Evolutionary conservation across 2,797 vertebrate species (phyloP).

Genomic region (Pangasius larnaudii): DNA sequence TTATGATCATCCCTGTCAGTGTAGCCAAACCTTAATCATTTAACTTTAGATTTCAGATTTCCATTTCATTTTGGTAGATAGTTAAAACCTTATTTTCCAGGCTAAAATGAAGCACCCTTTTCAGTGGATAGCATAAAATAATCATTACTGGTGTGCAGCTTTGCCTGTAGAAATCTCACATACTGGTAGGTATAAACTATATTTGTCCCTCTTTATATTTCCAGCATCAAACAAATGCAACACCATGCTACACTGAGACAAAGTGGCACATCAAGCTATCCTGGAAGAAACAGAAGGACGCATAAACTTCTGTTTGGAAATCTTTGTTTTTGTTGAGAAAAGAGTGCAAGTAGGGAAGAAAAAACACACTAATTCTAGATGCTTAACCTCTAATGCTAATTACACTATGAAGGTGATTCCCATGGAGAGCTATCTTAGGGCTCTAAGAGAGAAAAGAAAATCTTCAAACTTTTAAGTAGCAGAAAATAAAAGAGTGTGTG

Average conservation of each 20-base stretch:
- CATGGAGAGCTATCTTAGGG: not conserved
- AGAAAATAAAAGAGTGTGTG: not conserved
- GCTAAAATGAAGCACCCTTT: not conserved
- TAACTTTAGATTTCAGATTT: not conserved
- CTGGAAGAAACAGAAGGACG: not conserved
- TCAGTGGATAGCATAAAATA: conserved; percentile 20
- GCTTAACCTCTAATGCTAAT: not conserved
- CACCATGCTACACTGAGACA: not conserved
- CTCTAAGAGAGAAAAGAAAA: not conserved
- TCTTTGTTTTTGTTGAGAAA: not conserved
- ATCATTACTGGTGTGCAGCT: not conserved
- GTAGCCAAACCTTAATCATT: not conserved
- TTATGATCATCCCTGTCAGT: not conserved
- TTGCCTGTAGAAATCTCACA: not conserved
- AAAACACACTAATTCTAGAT: not conserved
- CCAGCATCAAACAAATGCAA: not conserved
- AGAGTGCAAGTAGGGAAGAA: too few species aligned
- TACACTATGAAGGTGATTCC: not conserved
- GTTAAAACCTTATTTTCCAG: not conserved
- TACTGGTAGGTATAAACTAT: not conserved
- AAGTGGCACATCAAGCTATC: not conserved
- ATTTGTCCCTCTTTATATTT: not conserved
- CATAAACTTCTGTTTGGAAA: not conserved
- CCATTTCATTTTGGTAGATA: not conserved
- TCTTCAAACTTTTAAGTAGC: conserved; percentile 12